Base-by-base conservation (phyloP, 2,797 vertebrate species). In the Ara ararauna region DNA sequence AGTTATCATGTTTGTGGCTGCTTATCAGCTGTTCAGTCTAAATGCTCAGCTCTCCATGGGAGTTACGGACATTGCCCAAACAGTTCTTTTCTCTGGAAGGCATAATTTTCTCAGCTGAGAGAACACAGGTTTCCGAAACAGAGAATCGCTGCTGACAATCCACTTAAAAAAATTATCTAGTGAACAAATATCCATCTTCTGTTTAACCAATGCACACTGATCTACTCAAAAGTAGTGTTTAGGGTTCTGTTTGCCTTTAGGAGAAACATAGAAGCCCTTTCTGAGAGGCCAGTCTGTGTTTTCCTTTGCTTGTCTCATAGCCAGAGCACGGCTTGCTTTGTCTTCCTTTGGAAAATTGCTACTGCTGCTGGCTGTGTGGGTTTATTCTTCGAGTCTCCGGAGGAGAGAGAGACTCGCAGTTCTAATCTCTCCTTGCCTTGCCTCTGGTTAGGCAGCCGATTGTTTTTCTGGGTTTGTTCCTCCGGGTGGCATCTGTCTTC, bases 381-480 rank as follows among this genome's bases (percentile, higher is more conserved):
- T 65, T 90, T 65, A 70, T 81, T 87, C 56, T 91, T 79, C 22
- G 15, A 68, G 48, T 87, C 94, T 94, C 10, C 1, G 60, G 84
- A 75, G 85, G 60, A 87, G 86, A 76, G 34, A 48, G 65, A 75
- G 65, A 15, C 92, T 95, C 47, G 11, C n/a, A 30, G 34, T 67
- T 94, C 60, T 94, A 27, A 78, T 95, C 94, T 97, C 91, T 90
- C 76, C 60, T 87, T 88, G 87, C 85, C 80, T 96, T 76, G 95
- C 95, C 79, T 93, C 89, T 96, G 91, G 93, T 95, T 89, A 94
- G 85, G 84, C 80, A 65, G 50, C 90, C 56, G 44, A 85, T 96
- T 97, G 94, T 94, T 97, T 97, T 97, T 94, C 83, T 86, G 93
- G 71, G 90, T 96, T 97, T 90, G 81, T 95, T 97, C 91, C 96